These are phyloP conservation scores for Myotis davidii DNA, from an alignment of 2,113 vertebrate species.

Conservation along the genomic window DNA sequence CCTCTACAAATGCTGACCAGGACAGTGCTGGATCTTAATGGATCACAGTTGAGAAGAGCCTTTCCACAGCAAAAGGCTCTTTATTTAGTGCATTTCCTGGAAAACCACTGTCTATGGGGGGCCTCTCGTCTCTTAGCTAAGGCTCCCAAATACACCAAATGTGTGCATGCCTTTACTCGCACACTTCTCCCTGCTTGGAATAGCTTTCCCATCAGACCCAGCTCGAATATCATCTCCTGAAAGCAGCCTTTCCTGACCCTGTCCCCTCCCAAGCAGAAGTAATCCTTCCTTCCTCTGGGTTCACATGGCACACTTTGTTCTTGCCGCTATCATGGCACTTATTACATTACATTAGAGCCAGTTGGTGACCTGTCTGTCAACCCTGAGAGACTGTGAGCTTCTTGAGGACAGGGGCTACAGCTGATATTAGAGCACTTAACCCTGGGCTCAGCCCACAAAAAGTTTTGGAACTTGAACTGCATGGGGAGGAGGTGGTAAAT, in stretches of 20 bases:
- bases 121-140: neutral
- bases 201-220: constrained; percentile 51
- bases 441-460: neutral
- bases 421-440: neutral
- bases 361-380: neutral
- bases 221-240: constrained; percentile 63
- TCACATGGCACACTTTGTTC: constrained; percentile 12
- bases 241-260: constrained; percentile 23
- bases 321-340: neutral
- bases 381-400: neutral
- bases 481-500: neutral
- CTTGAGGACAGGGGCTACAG: constrained; percentile 38
- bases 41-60: neutral
- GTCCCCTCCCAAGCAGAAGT: constrained; percentile 1
- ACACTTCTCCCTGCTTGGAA: constrained; percentile 27
- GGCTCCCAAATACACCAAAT: neutral
- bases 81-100: neutral
- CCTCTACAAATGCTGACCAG: neutral
- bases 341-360: neutral
- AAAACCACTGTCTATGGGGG: neutral
- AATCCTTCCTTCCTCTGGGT: constrained; percentile 58
- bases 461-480: neutral
- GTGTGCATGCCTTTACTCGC: neutral
- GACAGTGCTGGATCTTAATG: neutral
- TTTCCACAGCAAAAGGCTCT: neutral